phyloP scores from a whole-genome alignment of 92 coral and sea anemone genomes.

The Epizoanthus illoricatus region DNA sequence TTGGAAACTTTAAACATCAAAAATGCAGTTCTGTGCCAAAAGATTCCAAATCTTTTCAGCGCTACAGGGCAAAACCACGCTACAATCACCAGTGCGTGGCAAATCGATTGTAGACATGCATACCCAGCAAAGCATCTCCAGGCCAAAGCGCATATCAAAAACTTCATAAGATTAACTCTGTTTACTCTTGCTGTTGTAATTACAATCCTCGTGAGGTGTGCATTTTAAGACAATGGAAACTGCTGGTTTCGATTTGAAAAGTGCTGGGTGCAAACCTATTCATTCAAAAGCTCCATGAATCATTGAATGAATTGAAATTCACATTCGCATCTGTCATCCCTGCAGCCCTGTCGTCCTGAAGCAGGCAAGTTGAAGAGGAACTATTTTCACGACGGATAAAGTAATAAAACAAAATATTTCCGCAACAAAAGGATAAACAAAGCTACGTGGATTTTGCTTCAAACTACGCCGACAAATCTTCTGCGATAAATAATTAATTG shows the following conservation, averaged over 20 bases:
- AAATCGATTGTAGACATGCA: background rate
- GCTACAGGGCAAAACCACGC: conserved; percentile 40
- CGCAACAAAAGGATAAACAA: conserved; percentile 20
- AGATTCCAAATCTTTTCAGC: conserved; percentile 24
- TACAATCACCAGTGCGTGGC: conserved; percentile 32
- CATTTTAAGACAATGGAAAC: conserved; percentile 15
- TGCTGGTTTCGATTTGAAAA: conserved; percentile 12
- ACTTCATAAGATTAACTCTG: conserved; percentile 42
- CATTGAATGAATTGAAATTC: too few relatives aligned
- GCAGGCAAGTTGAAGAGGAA: background rate
- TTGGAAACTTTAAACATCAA: conserved; percentile 1
- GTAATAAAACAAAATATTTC: conserved; percentile 1
- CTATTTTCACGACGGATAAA: background rate
- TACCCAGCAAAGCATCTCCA: conserved; percentile 1
- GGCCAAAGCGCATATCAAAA: conserved; percentile 16
- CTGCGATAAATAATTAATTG: conserved; percentile 56
- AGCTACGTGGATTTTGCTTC: conserved; percentile 31
- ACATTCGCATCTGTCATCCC: background rate
- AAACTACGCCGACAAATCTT: conserved; percentile 39
- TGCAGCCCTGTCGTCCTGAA: background rate
- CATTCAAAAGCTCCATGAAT: conserved; percentile 10
- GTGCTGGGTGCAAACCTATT: conserved; percentile 18
- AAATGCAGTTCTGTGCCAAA: conserved; percentile 24
- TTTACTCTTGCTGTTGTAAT: conserved; percentile 29
- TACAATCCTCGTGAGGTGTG: conserved; percentile 36